A percentile compares a stretch with the other conserved stretches of the same genome.
phyloP scores from a whole-genome alignment of 2,797 vertebrate genomes.

The Typhlichthys subterraneus region DNA sequence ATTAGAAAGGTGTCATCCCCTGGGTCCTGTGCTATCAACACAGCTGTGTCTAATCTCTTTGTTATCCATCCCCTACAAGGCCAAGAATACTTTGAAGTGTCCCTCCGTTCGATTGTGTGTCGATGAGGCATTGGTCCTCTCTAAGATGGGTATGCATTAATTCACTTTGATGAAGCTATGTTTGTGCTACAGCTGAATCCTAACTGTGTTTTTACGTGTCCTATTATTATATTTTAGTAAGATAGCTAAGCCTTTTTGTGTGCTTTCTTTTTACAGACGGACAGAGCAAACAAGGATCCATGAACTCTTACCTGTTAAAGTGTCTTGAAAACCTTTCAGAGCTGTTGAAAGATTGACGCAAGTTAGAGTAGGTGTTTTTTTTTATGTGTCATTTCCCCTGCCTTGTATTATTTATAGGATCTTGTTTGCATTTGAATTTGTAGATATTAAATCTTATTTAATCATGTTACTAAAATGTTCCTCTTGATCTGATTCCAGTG shows the following conservation, averaged over 20 bases:
- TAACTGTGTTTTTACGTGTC: background rate
- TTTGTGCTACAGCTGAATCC: background rate
- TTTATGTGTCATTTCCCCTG: slow-evolving; percentile 5
- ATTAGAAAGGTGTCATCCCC: slow-evolving; percentile 3
- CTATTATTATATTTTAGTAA: background rate
- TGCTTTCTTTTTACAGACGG: slow-evolving; percentile 67
- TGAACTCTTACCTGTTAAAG: slow-evolving; percentile 82
- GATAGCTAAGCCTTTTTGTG: background rate
- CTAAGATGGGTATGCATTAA: slow-evolving; percentile 81
- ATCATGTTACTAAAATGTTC: slow-evolving; percentile 50
- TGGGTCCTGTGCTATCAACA: slow-evolving; percentile 9
- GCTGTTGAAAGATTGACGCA: slow-evolving; percentile 79
- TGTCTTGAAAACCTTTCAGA: slow-evolving; percentile 88
- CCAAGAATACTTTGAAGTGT: slow-evolving; percentile 91
- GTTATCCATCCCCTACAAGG: slow-evolving; percentile 73
- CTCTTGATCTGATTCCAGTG: background rate
- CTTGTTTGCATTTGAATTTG: slow-evolving; percentile 40
- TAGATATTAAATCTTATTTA: slow-evolving; percentile 1
- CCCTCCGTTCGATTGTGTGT: slow-evolving; percentile 87
- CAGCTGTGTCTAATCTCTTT: slow-evolving; percentile 31
- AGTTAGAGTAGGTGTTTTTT: too few species aligned
- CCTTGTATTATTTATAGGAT: slow-evolving; percentile 18
- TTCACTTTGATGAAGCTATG: slow-evolving; percentile 33
- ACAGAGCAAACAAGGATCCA: slow-evolving; percentile 68
- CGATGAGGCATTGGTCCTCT: slow-evolving; percentile 80